Evolutionary conservation across 2,797 vertebrate genomes (phyloP).

Genomic region (Momotus momota): DNA sequence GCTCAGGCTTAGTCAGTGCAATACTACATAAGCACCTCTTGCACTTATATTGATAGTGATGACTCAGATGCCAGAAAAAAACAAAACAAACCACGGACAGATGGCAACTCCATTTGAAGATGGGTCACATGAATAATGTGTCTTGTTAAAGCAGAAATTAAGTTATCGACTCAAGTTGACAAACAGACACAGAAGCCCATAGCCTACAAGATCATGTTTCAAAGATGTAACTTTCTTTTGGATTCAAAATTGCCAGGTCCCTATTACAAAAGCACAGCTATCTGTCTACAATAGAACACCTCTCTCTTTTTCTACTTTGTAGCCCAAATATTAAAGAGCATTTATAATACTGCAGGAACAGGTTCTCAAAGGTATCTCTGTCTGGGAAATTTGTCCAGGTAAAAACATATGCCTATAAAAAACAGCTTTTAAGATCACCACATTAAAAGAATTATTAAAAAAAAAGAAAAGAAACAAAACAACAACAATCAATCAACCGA

Average conservation of each 20-base stretch:
- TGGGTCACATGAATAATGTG: background rate
- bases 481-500: background rate
- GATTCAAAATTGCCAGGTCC: background rate
- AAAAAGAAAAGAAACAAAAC: background rate
- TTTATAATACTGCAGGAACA: background rate
- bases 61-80: background rate
- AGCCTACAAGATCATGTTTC: background rate
- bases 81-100: background rate
- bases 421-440: background rate
- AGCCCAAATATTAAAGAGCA: background rate
- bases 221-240: background rate
- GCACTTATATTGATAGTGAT: background rate
- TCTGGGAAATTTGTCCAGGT: background rate
- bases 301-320: background rate
- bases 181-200: background rate
- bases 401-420: background rate
- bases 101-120: background rate
- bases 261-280: background rate
- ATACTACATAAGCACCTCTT: background rate
- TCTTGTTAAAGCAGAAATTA: background rate
- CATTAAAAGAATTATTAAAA: background rate
- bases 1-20: background rate
- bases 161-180: fast-evolving
- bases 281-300: background rate
- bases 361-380: background rate